Conservation (phyloP, 2,888 invertebrate genomes). For the Cephus runcator region DNA sequence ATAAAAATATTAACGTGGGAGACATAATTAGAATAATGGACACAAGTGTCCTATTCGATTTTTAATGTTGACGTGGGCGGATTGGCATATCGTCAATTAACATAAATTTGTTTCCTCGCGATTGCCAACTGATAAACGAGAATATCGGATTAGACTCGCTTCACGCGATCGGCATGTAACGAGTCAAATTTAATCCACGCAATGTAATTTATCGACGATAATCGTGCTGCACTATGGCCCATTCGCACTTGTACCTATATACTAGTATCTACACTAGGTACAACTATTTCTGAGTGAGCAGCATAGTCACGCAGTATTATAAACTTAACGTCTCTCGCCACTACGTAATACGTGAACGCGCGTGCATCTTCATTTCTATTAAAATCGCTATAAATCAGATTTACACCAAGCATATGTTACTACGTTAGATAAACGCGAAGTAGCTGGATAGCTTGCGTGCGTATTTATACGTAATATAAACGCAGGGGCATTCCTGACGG, state of each 20-base stretch:
- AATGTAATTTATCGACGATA: neutral
- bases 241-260: neutral
- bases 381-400: conserved; percentile 57
- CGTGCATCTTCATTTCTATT: conserved; percentile 50
- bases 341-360: conserved; percentile 33
- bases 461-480: conserved; percentile 9
- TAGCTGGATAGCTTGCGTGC: conserved; percentile 11
- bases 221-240: neutral
- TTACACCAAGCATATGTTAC: conserved; percentile 37
- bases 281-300: neutral
- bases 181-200: neutral
- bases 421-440: conserved; percentile 3
- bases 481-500: conserved; percentile 46
- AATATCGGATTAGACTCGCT: neutral
- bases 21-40: neutral
- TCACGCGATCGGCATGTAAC: neutral
- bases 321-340: conserved; percentile 2
- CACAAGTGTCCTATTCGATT: neutral
- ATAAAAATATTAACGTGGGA: neutral
- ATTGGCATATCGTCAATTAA: neutral
- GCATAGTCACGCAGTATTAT: conserved; percentile 2
- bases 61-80: neutral
- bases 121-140: conserved; percentile 36
- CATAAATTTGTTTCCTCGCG: conserved; percentile 17
- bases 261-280: neutral